Evolutionary conservation across 2,797 vertebrate species (phyloP).

Genomic region (Benthosema pterotum): DNA sequence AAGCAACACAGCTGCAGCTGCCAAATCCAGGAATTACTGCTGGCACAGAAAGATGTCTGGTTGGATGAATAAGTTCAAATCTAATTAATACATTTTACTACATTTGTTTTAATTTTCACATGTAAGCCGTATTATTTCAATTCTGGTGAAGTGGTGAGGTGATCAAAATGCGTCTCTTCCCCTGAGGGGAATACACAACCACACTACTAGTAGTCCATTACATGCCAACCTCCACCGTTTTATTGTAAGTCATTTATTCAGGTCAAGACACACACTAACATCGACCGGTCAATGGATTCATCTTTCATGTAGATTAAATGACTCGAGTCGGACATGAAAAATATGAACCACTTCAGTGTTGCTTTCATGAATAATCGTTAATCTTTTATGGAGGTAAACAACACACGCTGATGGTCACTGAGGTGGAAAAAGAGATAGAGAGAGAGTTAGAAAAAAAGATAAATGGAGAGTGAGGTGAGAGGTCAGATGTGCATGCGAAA

Average conservation of each 20-base stretch:
- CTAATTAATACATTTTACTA: no score
- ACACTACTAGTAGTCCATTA: no score
- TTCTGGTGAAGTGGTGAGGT: no score
- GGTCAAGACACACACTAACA: slow-evolving; percentile 18
- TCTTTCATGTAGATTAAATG: slow-evolving; percentile 53
- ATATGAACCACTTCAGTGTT: slow-evolving; percentile 30
- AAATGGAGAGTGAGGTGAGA: not conserved
- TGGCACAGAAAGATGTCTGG: no score
- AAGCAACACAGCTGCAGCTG: no score
- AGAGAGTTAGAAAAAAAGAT: not conserved
- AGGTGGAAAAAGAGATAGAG: not conserved
- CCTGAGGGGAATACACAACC: no score
- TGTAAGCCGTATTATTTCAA: no score
- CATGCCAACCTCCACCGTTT: not conserved
- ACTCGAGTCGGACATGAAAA: slow-evolving; percentile 46
- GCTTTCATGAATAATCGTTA: not conserved
- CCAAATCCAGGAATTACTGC: no score
- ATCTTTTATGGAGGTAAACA: slow-evolving; percentile 18
- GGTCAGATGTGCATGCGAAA: not conserved
- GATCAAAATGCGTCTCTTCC: no score
- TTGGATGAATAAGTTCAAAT: no score
- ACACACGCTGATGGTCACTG: not conserved
- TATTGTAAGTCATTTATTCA: slow-evolving; percentile 19
- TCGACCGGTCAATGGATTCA: slow-evolving; percentile 35
- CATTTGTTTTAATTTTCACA: no score